Conservation (phyloP, 1,140 invertebrate genomes). For the Drosophila nigromelanica region DNA sequence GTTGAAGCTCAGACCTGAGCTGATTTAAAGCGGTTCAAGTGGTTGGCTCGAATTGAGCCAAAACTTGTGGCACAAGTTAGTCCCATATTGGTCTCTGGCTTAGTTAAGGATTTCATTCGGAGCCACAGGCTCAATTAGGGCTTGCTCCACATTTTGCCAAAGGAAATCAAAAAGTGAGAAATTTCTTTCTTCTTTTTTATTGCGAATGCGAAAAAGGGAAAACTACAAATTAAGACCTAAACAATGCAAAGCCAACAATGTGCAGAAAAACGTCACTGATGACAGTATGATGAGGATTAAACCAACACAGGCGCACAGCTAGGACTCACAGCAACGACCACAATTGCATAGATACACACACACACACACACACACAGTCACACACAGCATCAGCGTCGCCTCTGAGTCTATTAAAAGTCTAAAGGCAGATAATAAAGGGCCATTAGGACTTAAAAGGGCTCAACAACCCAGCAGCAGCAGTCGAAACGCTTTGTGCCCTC, state of each 20-base stretch:
- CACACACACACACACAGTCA: slow-evolving; percentile 32
- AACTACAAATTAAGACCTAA: slow-evolving; percentile 76
- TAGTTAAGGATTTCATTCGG: background rate
- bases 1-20: slow-evolving; percentile 16
- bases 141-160: slow-evolving; percentile 15
- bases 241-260: slow-evolving; percentile 76
- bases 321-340: slow-evolving; percentile 28
- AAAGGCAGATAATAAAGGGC: slow-evolving; percentile 84
- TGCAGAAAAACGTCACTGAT: slow-evolving; percentile 83
- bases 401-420: slow-evolving; percentile 83
- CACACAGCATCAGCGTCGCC: slow-evolving; percentile 43
- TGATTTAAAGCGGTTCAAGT: slow-evolving; percentile 61
- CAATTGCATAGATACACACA: slow-evolving; percentile 25
- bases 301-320: slow-evolving; percentile 44
- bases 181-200: slow-evolving; percentile 28
- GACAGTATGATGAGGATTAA: slow-evolving; percentile 84
- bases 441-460: slow-evolving; percentile 84
- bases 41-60: slow-evolving; percentile 16
- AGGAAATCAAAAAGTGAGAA: slow-evolving; percentile 70
- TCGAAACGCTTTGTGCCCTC: slow-evolving; percentile 47
- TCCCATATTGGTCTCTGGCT: slow-evolving; percentile 10
- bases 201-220: slow-evolving; percentile 57
- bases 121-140: slow-evolving; percentile 9
- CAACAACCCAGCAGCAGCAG: slow-evolving; percentile 63
- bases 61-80: slow-evolving; percentile 47